Conservation (phyloP, 2,797 vertebrate genomes). For the Pseudochromis fuscus region DNA sequence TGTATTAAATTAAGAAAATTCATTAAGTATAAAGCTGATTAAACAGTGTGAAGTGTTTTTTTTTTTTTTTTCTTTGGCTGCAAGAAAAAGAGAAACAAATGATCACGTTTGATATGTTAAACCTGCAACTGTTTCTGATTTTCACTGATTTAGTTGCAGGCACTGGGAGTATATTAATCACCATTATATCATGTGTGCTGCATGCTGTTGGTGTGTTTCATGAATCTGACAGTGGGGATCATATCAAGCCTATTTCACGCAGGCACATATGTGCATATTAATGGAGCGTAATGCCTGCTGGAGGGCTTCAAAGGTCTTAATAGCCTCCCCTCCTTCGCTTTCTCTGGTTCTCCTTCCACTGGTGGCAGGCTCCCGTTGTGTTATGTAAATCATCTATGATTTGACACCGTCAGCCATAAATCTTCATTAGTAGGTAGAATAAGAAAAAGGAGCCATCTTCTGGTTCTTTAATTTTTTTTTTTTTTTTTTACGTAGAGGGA, state of each 20-base stretch:
- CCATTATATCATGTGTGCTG: slow-evolving; percentile 27
- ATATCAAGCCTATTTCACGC: slow-evolving; percentile 52
- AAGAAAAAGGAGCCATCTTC: slow-evolving; percentile 74
- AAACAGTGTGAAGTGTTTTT: neutral
- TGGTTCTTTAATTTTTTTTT: slow-evolving; percentile 68
- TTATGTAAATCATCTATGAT: slow-evolving; percentile 83
- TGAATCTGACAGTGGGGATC: slow-evolving; percentile 56
- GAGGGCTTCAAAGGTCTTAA: slow-evolving; percentile 56
- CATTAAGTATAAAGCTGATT: slow-evolving; percentile 1
- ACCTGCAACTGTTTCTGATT: slow-evolving; percentile 17
- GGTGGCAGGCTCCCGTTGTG: slow-evolving; percentile 65
- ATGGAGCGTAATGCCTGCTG: slow-evolving; percentile 41
- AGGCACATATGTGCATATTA: slow-evolving; percentile 54
- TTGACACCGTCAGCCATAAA: slow-evolving; percentile 76
- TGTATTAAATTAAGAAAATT: neutral
- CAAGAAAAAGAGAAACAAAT: slow-evolving; percentile 24
- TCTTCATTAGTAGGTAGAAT: slow-evolving; percentile 83
- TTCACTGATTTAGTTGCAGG: slow-evolving; percentile 25
- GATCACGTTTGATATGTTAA: slow-evolving; percentile 20
- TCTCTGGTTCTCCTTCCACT: slow-evolving; percentile 26
- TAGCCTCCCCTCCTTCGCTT: slow-evolving; percentile 20
- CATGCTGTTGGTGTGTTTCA: slow-evolving; percentile 41
- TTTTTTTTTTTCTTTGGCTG: slow-evolving; percentile 12
- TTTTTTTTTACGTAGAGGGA: slow-evolving; percentile 70
- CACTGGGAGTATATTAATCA: slow-evolving; percentile 33